Evolutionary conservation across 2,888 invertebrate species (phyloP), one percentile per base, ranked within the genome.

Genomic region (Drosophila acutilabella): DNA sequence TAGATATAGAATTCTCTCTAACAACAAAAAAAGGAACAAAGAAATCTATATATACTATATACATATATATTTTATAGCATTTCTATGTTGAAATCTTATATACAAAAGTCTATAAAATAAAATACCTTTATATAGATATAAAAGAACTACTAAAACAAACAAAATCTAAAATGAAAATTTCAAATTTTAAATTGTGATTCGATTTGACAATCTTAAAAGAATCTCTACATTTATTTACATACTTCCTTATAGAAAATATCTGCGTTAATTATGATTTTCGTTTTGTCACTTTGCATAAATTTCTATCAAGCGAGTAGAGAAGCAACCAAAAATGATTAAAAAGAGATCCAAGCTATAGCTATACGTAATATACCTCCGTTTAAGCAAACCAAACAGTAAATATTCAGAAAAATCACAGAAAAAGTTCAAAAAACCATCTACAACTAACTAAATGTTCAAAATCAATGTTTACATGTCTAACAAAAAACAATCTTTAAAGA

Each of bases 161-260:
- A 54, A 57, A 73, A 72, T 71, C 23, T 23, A 23, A 23, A 23
- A 23, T 23, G 23, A 76, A 78, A 83, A 71, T 75, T 84, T 66
- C 45, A 75, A 86, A 82, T 80, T 89, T 90, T 76, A 47, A 79
- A 88, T 91, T 92, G 92, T 91, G 92, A 91, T 92, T 91, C 92
- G 88, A 92, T 92, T 91, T 87, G 91, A 91, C 91, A 91, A 91
- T 91, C 91, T 90, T 77, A 80, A 90, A 70, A 81, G 69, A 71
- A 64, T 82, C 65, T 75, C 67, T 85, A 68, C 45, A 54, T 56
- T 70, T 20, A 42, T 64, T 69, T 59, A 51, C 5, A 79, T 42
- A 47, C 20, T 2, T 74, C 33, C 38, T 40, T 7, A 44, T 30
- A 23, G 30, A 30, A 30, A 8, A 33, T 16, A 58, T 65, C 45